These are phyloP conservation scores for Gonatopus flavifemur DNA, from an alignment of 1,140 invertebrate species.

Conservation along the genomic window DNA sequence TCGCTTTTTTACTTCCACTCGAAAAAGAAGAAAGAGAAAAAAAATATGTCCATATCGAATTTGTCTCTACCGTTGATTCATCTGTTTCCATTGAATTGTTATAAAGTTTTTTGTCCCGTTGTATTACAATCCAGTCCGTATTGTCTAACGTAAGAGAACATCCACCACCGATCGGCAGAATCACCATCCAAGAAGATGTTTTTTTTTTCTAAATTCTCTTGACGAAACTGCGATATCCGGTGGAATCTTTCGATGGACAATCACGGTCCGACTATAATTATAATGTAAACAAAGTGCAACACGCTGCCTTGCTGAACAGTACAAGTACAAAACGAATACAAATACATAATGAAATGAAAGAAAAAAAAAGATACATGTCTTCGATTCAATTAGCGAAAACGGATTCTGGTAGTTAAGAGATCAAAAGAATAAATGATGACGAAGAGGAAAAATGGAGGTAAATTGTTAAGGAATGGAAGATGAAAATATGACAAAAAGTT, in stretches of 20 bases:
- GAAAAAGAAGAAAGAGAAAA: no score
- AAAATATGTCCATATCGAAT: no score
- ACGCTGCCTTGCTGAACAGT: conserved; percentile 61
- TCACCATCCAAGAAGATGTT: no score
- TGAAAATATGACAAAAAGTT: conserved; percentile 19
- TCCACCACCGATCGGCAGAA: no score
- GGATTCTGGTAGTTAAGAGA: conserved; percentile 57
- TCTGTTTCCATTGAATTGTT: no score
- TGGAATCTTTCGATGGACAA: conserved; percentile 48
- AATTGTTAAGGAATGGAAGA: conserved; percentile 16
- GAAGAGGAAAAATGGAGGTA: conserved; percentile 17
- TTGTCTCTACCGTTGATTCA: no score
- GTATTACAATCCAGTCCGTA: conserved; percentile 30
- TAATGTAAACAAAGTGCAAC: conserved; percentile 60
- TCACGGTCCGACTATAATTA: conserved; percentile 52
- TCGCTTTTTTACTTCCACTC: no score
- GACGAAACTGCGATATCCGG: conserved; percentile 36
- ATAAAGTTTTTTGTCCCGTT: no score
- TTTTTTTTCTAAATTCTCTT: no score
- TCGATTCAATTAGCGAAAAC: conserved; percentile 55
- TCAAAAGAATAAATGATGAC: conserved; percentile 28
- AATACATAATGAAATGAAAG: conserved; percentile 49
- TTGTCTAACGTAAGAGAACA: conserved; percentile 32
- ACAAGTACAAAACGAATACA: conserved; percentile 61
- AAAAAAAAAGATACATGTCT: conserved; percentile 45